Conservation (phyloP, 2,797 vertebrate species). For the Sternotherus odoratus region DNA sequence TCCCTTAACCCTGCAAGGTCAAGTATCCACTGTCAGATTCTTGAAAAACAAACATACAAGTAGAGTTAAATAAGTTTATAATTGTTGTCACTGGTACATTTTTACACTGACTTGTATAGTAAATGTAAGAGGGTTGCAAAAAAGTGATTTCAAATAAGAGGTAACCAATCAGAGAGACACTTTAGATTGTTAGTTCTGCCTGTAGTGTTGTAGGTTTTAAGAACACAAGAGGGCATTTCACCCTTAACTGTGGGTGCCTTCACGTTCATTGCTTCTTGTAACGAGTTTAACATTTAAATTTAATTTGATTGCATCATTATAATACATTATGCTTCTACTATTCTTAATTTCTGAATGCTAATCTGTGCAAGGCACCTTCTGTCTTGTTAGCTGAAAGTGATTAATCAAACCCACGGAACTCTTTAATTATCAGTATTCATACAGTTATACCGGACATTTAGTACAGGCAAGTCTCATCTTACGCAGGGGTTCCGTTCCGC, state of each 20-base stretch:
- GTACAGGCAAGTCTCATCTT: too few relatives aligned
- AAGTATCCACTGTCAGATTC: too few relatives aligned
- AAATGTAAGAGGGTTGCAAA: too few relatives aligned
- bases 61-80: too few relatives aligned
- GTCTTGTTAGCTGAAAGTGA: slow-evolving; percentile 59
- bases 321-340: slow-evolving; percentile 64
- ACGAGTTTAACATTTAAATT: slow-evolving; percentile 46
- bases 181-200: not conserved
- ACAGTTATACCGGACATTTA: slow-evolving; percentile 21
- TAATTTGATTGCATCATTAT: slow-evolving; percentile 62
- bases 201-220: not conserved
- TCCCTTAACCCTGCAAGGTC: too few relatives aligned
- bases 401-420: slow-evolving; percentile 55
- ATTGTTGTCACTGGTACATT: too few relatives aligned
- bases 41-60: too few relatives aligned
- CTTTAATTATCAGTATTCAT: slow-evolving; percentile 39
- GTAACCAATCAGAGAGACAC: not conserved
- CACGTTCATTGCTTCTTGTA: slow-evolving; percentile 65
- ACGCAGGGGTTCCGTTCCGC: too few relatives aligned
- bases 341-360: slow-evolving; percentile 61
- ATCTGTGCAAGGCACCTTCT: slow-evolving; percentile 64
- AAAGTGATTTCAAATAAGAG: not conserved
- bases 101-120: too few relatives aligned
- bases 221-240: not conserved
- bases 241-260: slow-evolving; percentile 54